phyloP scores from a whole-genome alignment of 2,113 vertebrate species.

The Rattus rattus region DNA sequence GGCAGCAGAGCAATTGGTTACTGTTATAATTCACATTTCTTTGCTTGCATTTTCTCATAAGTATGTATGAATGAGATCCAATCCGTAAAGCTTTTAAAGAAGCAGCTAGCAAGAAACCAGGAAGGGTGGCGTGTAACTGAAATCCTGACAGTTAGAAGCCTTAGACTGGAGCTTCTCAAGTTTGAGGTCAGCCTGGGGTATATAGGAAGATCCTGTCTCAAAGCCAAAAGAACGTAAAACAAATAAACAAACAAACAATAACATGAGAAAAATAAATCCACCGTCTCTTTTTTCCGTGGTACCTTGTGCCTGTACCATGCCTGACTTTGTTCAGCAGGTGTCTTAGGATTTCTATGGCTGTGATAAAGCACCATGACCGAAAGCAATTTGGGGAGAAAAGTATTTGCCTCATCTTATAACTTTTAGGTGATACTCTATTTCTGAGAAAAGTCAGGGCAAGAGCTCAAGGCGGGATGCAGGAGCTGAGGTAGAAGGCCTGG shows the following conservation, averaged over 20 bases:
- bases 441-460: neutral
- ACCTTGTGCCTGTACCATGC: neutral
- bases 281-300: neutral
- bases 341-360: neutral
- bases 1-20: neutral
- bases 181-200: neutral
- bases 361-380: neutral
- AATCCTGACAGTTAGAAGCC: neutral
- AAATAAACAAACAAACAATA: neutral
- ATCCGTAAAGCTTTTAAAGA: neutral
- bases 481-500: neutral
- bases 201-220: neutral
- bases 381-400: neutral
- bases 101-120: neutral
- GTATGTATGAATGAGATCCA: neutral
- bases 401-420: neutral
- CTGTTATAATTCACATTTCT: neutral
- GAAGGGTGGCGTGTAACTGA: neutral
- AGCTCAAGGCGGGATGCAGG: neutral
- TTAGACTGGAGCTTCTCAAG: too few relatives aligned
- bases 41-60: neutral
- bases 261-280: neutral
- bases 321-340: neutral
- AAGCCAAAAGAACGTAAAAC: neutral
- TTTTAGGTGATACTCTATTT: neutral